phyloP scores from a whole-genome alignment of 2,797 vertebrate species.

The Siniperca scherzeri region DNA sequence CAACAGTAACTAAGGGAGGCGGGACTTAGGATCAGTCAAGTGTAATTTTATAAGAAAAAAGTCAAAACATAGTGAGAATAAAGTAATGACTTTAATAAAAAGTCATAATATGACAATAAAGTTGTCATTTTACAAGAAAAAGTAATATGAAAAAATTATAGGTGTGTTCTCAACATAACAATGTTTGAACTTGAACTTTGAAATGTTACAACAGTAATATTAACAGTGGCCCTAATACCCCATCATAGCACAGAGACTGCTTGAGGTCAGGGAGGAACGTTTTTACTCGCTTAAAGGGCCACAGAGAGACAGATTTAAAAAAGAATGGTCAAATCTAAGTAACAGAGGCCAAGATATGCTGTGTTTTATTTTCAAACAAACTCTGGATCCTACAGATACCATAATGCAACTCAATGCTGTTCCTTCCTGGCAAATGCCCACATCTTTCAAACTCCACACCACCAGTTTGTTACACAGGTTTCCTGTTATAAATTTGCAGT shows the following conservation, averaged over 20 bases:
- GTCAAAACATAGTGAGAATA: no score
- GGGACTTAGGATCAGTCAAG: no score
- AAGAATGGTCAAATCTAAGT: not conserved
- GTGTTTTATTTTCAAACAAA: not conserved
- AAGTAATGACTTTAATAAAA: no score
- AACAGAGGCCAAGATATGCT: not conserved
- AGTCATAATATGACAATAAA: no score
- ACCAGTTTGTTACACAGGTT: no score
- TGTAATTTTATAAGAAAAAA: not conserved
- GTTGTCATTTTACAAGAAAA: not conserved
- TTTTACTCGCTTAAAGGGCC: not conserved
- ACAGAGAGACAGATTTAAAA: not conserved
- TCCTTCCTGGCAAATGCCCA: not conserved
- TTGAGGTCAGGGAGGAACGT: not conserved
- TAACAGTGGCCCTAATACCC: conserved; percentile 5
- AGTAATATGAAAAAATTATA: not conserved
- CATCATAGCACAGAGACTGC: not conserved
- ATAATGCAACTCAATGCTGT: not conserved
- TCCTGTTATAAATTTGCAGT: no score
- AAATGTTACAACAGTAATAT: no score
- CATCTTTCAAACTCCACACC: not conserved
- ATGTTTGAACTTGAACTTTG: not conserved
- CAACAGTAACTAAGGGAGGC: no score
- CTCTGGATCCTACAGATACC: not conserved
- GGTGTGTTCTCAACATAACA: not conserved